A percentile compares a stretch with the other conserved stretches of the same genome.
Evolutionary conservation across 2,797 vertebrate genomes (phyloP).

Genomic region (Sebastes minor): DNA sequence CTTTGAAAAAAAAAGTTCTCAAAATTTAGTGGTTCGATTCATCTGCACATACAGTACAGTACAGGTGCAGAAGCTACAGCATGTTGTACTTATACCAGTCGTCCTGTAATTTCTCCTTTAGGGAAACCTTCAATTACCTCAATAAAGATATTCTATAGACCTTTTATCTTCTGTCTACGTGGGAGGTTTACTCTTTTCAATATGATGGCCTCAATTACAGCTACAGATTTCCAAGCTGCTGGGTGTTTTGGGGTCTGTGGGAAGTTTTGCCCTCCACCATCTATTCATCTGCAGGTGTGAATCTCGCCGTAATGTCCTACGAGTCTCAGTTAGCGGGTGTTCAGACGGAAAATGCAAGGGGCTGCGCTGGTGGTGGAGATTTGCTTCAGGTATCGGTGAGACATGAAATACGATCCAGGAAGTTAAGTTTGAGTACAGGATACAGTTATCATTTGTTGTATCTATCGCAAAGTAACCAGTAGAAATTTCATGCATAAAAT

Average conservation of each 20-base stretch:
- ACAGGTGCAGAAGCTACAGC: slow-evolving; percentile 22
- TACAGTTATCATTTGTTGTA: not conserved
- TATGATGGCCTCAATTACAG: slow-evolving; percentile 23
- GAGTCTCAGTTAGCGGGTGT: not conserved
- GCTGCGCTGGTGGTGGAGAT: not conserved
- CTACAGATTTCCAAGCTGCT: slow-evolving; percentile 6
- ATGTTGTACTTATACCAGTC: slow-evolving; percentile 13
- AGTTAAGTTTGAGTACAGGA: not conserved
- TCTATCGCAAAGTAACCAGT: not conserved
- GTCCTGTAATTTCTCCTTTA: slow-evolving; percentile 53
- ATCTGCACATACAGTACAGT: not conserved
- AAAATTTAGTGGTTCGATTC: slow-evolving; percentile 8
- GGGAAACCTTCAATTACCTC: slow-evolving; percentile 57
- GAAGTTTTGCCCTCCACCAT: slow-evolving; percentile 32
- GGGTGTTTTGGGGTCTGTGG: slow-evolving; percentile 14
- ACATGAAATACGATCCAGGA: not conserved
- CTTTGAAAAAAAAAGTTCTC: not conserved
- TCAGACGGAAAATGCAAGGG: not conserved
- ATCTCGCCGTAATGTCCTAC: not conserved
- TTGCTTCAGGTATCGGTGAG: not conserved
- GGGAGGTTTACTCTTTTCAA: slow-evolving; percentile 35
- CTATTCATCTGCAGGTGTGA: slow-evolving; percentile 49
- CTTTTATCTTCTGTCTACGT: slow-evolving; percentile 42
- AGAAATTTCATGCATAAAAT: not conserved
- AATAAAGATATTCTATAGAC: slow-evolving; percentile 42